These are phyloP conservation scores for Holacanthella duospinosa DNA, from an alignment of 2,888 invertebrate species.

Conservation along the genomic window DNA sequence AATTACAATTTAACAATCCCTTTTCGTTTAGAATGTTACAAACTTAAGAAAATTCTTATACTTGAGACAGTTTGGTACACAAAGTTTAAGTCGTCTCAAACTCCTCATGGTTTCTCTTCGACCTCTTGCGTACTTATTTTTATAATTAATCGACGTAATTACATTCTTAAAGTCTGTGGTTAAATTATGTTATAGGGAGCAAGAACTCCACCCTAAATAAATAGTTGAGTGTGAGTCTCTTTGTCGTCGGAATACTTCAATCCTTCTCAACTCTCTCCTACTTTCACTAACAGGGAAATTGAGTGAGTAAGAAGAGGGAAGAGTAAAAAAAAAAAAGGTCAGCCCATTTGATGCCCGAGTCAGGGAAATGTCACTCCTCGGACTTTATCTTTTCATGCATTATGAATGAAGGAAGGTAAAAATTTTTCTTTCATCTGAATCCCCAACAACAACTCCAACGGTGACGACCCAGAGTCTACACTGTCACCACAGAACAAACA, in stretches of 20 bases:
- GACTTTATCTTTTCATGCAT: neutral
- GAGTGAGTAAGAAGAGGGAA: neutral
- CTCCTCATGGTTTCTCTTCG: too few species aligned
- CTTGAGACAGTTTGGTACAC: too few species aligned
- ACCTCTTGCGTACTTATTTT: too few species aligned
- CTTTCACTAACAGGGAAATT: neutral
- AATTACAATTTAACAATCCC: neutral
- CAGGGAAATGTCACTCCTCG: conserved; percentile 3
- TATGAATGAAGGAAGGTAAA: conserved; percentile 1
- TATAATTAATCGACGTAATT: too few species aligned
- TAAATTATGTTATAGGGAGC: too few species aligned
- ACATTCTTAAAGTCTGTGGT: too few species aligned
- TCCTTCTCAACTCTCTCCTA: neutral
- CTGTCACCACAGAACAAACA: neutral
- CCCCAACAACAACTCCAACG: too few species aligned
- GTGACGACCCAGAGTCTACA: too few species aligned
- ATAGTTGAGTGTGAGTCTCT: too few species aligned
- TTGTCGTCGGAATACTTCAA: neutral
- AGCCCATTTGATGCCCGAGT: neutral
- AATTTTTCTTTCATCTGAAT: neutral
- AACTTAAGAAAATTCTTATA: too few species aligned
- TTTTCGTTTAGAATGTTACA: neutral
- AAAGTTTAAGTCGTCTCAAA: too few species aligned
- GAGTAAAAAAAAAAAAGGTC: neutral
- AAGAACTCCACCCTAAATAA: too few species aligned